Base-by-base conservation (phyloP, 2,113 vertebrate species). In the Vulpes lagopus region DNA sequence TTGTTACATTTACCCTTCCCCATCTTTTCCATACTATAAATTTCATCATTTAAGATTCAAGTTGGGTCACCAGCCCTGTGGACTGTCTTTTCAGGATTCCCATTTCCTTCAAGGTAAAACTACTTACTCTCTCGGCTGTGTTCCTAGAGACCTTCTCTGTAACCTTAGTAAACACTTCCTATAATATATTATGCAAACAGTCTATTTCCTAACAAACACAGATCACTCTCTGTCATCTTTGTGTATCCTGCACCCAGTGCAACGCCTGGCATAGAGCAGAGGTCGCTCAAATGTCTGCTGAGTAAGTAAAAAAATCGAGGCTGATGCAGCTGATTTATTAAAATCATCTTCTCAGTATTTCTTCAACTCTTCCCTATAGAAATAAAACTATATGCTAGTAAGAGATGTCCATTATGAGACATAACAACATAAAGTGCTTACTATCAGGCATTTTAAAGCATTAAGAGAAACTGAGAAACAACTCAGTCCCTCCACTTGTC, bases 31-130 rank as follows among this genome's bases (percentile, higher is more conserved):
- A 17, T 53, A 94, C 43, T 74, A 20, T 35, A 92, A 49, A 49
- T 55, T 53, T 71, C 30, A 79, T 43, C 35, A 32, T 83, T 89
- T 82, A 73, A 96, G 65, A 86, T 71, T 79, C 76, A 69, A 90
- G 17, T n/a, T 6, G 17, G 20, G 49, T n/a, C 16, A 22, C 65
- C 15, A 20, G 20, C 12, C 88, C 60, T n/a, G 23, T n/a, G 27
- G 25, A 73, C 65, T 67, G 55, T 67, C 38, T 92, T 88, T 88
- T 60, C 62, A 80, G 32, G 6, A 89, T 92, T 93, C 12, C 59
- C 38, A 78, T 92, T 53, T 94, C 74, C 84, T 82, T 94, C 74
- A 83, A 73, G 55, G 49, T 35, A 89, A 92, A 79, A 23, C 65
- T 69, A 25, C 27, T 82, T 30, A 53, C 25, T 74, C 55, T 73